Evolutionary conservation across 2,888 invertebrate genomes (phyloP).

Genomic region (Entomobrya proxima): DNA sequence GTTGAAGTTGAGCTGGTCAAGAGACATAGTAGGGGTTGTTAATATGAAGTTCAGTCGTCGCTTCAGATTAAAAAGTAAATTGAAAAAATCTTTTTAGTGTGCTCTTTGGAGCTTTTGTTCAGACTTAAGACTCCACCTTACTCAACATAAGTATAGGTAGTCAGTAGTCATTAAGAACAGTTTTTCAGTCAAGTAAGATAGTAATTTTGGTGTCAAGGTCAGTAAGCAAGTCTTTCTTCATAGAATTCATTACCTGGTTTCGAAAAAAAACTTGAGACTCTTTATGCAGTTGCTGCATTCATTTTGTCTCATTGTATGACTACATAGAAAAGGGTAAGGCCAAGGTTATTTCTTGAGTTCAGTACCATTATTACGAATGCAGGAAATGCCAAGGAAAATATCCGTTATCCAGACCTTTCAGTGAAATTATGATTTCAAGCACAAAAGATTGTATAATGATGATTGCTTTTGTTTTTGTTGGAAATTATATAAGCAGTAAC

Average conservation of each 20-base stretch:
- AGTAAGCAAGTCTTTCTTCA: background rate
- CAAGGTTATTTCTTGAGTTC: background rate
- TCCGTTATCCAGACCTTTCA: too few relatives aligned
- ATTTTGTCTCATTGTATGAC: background rate
- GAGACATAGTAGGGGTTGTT: background rate
- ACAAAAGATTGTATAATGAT: too few relatives aligned
- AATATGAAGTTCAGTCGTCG: background rate
- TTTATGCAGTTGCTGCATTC: background rate
- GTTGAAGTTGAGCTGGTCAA: constrained; percentile 6
- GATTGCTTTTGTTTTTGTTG: too few relatives aligned
- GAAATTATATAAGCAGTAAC: too few relatives aligned
- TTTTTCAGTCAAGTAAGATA: background rate
- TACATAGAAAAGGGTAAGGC: constrained; percentile 1
- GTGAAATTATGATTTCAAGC: too few relatives aligned
- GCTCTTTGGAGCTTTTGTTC: background rate
- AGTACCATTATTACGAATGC: background rate
- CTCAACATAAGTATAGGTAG: background rate
- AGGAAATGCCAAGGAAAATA: too few relatives aligned
- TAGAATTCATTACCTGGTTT: background rate
- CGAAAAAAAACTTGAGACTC: background rate
- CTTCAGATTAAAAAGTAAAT: background rate
- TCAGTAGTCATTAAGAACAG: background rate
- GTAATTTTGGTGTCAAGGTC: constrained; percentile 14
- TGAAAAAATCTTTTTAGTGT: background rate
- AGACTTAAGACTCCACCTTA: background rate